A percentile compares a stretch with the other conserved stretches of the same genome.
Conservation (phyloP, 2,888 invertebrate genomes). For the Drosophila algonquin region DNA sequence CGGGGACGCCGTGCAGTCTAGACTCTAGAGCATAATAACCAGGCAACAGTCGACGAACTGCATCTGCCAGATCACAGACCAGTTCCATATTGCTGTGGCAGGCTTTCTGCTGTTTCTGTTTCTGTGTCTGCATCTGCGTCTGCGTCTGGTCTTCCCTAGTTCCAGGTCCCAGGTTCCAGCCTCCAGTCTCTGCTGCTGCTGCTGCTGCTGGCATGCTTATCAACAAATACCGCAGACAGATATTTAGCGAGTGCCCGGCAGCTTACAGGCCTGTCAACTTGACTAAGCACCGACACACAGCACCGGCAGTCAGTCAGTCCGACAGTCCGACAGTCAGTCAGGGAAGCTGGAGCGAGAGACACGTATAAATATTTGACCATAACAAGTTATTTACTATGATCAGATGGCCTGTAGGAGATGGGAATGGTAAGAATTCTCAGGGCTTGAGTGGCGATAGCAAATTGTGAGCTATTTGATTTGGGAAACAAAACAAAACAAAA, state of each 20-base stretch:
- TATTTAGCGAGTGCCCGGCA: conserved; percentile 62
- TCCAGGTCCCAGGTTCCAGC: conserved; percentile 1
- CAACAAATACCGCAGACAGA: conserved; percentile 78
- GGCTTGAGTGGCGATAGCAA: conserved; percentile 72
- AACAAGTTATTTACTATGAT: conserved; percentile 81
- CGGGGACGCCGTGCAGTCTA: conserved; percentile 75
- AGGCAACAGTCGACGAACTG: conserved; percentile 39
- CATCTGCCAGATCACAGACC: conserved; percentile 27
- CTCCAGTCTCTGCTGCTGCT: too few species aligned
- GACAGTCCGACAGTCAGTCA: conserved; percentile 18
- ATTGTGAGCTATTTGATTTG: conserved; percentile 76
- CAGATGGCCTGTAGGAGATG: conserved; percentile 33
- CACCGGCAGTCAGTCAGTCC: neutral
- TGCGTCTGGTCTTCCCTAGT: conserved; percentile 28
- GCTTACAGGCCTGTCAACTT: conserved; percentile 65
- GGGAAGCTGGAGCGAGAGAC: neutral
- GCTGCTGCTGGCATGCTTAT: conserved; percentile 58
- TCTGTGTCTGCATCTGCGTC: conserved; percentile 42
- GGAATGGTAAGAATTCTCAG: conserved; percentile 43
- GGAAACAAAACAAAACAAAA: conserved; percentile 57
- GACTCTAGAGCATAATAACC: conserved; percentile 75
- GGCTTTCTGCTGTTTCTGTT: conserved; percentile 45
- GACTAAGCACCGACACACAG: conserved; percentile 54
- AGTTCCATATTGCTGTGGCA: conserved; percentile 51
- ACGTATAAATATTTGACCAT: conserved; percentile 76